phyloP scores from a whole-genome alignment of 2,888 invertebrate genomes.

The Hydroisotoma schaefferi region DNA sequence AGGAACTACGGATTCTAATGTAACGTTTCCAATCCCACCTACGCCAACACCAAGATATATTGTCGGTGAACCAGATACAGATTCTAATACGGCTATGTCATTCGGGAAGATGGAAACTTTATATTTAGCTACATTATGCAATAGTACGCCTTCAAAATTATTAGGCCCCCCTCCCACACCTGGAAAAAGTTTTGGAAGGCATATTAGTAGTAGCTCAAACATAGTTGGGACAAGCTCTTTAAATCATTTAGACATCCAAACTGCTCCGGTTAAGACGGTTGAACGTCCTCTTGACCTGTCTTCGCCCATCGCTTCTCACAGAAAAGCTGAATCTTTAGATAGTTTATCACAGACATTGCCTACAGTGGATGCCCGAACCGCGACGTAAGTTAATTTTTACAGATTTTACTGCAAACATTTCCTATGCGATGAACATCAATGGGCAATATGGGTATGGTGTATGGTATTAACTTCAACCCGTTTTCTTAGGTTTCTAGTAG shows the following conservation, averaged over 20 bases:
- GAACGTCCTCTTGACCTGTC: constrained; percentile 1
- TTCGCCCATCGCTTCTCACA: neutral
- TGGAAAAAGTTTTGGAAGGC: constrained; percentile 13
- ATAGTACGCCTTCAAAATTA: constrained; percentile 22
- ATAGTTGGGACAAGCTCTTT: too few species aligned
- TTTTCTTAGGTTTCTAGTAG: too few species aligned
- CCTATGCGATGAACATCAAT: too few species aligned
- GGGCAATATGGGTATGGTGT: too few species aligned
- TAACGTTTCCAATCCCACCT: constrained; percentile 13
- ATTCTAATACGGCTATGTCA: constrained; percentile 17
- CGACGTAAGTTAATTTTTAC: too few species aligned
- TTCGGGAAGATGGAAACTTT: constrained; percentile 12
- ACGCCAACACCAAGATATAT: constrained; percentile 26
- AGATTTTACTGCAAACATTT: too few species aligned
- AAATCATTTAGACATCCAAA: constrained; percentile 15
- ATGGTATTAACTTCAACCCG: too few species aligned
- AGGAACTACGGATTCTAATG: constrained; percentile 5
- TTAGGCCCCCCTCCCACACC: constrained; percentile 24
- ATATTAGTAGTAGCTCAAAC: too few species aligned
- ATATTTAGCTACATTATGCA: constrained; percentile 7
- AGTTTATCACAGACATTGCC: too few species aligned
- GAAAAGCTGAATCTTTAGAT: neutral
- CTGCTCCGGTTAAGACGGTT: constrained; percentile 19
- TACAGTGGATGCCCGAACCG: too few species aligned
- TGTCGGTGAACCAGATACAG: constrained; percentile 21